phyloP scores from a whole-genome alignment of 2,113 vertebrate species.

The Steatornis caripensis region DNA sequence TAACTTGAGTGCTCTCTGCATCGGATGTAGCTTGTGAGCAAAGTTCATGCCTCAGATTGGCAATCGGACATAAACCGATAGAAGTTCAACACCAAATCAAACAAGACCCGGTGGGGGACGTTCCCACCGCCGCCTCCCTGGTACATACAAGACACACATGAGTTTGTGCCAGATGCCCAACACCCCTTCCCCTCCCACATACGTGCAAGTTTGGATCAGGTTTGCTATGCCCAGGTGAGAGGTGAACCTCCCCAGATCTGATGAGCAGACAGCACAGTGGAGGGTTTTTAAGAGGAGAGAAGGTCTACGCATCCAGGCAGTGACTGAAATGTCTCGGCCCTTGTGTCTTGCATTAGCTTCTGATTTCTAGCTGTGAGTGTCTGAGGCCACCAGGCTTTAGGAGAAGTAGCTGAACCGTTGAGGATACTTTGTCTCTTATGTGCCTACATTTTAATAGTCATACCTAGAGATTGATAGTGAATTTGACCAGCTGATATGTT shows the following conservation, averaged over 20 bases:
- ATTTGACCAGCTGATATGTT: background rate
- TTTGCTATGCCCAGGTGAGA: background rate
- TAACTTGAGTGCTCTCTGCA: background rate
- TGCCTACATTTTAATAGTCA: background rate
- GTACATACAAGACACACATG: background rate
- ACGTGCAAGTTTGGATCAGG: background rate
- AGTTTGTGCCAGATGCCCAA: background rate
- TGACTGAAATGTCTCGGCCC: background rate
- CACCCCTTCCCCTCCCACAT: background rate
- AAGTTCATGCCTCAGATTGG: background rate
- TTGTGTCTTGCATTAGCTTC: rapidly evolving
- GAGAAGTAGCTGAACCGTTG: background rate
- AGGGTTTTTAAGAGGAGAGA: background rate
- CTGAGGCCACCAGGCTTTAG: background rate
- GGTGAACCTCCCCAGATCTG: background rate
- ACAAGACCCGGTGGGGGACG: background rate
- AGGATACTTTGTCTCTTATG: background rate
- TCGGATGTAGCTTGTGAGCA: background rate
- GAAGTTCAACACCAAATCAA: background rate
- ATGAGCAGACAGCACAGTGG: rapidly evolving
- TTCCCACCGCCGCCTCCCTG: background rate
- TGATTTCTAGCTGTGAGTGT: background rate
- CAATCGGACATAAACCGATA: background rate
- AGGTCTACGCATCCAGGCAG: background rate
- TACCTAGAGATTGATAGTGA: background rate